Evolutionary conservation across 2,888 invertebrate species (phyloP).

Genomic region (Callyntrura guangdongensis): DNA sequence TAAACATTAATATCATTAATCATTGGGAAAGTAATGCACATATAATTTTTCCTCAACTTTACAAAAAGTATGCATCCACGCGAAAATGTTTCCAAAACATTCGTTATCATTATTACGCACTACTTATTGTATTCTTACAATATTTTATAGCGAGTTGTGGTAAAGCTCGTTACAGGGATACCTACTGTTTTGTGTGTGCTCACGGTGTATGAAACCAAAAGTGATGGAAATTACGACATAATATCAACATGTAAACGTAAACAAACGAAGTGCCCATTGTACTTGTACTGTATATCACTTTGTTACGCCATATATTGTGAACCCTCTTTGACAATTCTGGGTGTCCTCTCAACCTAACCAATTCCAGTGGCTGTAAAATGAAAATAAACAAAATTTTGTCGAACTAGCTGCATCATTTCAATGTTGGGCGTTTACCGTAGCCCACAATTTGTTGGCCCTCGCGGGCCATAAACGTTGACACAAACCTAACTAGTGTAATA

Average conservation of each 20-base stretch:
- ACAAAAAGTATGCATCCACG: background rate
- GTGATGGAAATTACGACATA: background rate
- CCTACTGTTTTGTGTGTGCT: background rate
- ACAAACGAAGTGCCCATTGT: too few species aligned
- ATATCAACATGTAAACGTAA: background rate
- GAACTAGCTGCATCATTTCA: slow-evolving; percentile 40
- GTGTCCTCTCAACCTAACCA: slow-evolving; percentile 28
- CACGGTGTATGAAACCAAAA: background rate
- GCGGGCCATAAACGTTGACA: slow-evolving; percentile 24
- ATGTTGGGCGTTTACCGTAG: slow-evolving; percentile 55
- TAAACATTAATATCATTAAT: slow-evolving; percentile 15
- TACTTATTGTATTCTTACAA: too few species aligned
- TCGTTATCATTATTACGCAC: slow-evolving; percentile 6
- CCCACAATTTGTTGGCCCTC: slow-evolving; percentile 32
- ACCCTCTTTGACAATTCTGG: slow-evolving; percentile 41
- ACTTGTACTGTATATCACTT: slow-evolving; percentile 1
- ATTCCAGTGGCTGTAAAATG: slow-evolving; percentile 38
- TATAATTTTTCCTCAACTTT: background rate
- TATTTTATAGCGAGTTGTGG: background rate
- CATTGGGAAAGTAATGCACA: slow-evolving; percentile 9
- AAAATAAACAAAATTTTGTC: slow-evolving; percentile 45
- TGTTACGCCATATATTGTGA: slow-evolving; percentile 19
- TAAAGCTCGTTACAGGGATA: background rate
- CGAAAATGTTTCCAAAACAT: background rate
- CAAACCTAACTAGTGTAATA: background rate